Percentiles rank a stretch among this genome's conserved stretches.
These are phyloP conservation scores for Phasianus colchicus DNA, from an alignment of 2,113 vertebrate species.

Conservation along the genomic window DNA sequence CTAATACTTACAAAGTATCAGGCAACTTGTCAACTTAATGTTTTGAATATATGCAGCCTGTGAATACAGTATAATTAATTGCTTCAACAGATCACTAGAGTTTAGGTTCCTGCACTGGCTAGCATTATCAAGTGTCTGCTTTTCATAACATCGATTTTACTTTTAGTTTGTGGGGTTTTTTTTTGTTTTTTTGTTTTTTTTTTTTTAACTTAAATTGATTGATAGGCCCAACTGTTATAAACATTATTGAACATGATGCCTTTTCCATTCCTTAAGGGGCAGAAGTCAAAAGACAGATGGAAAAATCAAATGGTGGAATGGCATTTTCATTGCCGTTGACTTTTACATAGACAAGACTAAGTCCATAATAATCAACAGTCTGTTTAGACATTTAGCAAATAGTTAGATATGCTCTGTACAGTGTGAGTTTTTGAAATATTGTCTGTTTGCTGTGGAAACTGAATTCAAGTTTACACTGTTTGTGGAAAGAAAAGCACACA, in stretches of 20 bases:
- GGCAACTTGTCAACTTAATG: neutral
- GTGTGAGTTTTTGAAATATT: neutral
- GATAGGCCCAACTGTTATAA: neutral
- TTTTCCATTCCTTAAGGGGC: neutral
- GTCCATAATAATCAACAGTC: neutral
- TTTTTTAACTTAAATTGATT: neutral
- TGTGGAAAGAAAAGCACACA: neutral
- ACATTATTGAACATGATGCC: neutral
- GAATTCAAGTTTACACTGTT: neutral
- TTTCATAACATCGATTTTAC: neutral
- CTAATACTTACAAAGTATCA: neutral
- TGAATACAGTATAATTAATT: neutral
- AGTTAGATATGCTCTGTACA: neutral
- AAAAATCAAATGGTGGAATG: constrained; percentile 13
- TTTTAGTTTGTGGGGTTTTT: neutral
- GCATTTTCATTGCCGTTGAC: constrained; percentile 10
- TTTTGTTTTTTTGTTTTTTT: no score
- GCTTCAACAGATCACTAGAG: neutral
- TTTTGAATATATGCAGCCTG: neutral
- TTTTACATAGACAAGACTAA: neutral
- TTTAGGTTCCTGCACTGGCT: neutral
- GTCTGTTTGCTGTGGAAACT: neutral
- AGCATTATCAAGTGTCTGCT: neutral
- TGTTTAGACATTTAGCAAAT: neutral
- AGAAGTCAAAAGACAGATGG: constrained; percentile 47